These are phyloP conservation scores for Phocoena sinus DNA, from an alignment of 2,113 vertebrate species.

Conservation along the genomic window DNA sequence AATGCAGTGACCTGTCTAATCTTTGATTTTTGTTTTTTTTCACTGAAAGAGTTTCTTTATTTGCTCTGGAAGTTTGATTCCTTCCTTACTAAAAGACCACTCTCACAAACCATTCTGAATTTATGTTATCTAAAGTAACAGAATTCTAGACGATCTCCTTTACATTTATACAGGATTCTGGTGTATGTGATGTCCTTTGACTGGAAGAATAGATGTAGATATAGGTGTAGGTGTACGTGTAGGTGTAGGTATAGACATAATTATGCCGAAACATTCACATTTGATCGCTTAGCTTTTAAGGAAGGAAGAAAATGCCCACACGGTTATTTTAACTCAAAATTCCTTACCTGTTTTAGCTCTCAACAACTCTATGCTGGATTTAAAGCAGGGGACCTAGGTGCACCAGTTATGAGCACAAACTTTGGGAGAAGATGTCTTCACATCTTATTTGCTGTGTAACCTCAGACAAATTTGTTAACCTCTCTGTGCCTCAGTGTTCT, in stretches of 20 bases:
- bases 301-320: neutral
- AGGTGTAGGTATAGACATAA: fast-evolving
- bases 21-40: neutral
- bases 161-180: fast-evolving
- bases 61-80: neutral
- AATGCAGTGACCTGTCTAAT: fast-evolving
- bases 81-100: neutral
- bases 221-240: fast-evolving
- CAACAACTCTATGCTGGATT: too few species aligned
- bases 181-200: fast-evolving
- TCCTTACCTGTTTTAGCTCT: neutral
- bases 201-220: fast-evolving
- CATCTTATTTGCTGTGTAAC: too few species aligned
- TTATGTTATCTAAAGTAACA: fast-evolving
- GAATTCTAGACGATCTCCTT: fast-evolving
- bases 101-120: neutral
- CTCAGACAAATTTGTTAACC: neutral
- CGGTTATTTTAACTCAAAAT: neutral
- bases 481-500: neutral
- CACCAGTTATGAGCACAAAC: fast-evolving
- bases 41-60: neutral
- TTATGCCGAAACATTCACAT: fast-evolving
- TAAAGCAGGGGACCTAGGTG: fast-evolving
- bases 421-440: fast-evolving
- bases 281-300: neutral